Conservation (phyloP, 2,113 vertebrate species). For the Indicator maculatus region DNA sequence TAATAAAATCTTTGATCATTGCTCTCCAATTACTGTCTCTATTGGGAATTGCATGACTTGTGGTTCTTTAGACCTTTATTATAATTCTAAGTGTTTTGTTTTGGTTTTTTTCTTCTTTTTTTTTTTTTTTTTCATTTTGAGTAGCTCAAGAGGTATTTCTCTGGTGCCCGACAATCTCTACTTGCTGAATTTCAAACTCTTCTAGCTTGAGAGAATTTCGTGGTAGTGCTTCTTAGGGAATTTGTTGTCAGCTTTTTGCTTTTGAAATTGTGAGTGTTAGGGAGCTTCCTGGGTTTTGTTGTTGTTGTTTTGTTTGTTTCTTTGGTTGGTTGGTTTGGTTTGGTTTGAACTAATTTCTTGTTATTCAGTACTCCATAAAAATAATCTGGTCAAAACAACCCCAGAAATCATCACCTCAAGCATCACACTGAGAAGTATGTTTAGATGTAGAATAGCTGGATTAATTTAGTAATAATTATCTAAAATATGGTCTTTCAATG, state of each 20-base stretch:
- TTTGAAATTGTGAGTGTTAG: not conserved
- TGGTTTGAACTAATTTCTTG: not conserved
- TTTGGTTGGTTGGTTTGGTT: not conserved
- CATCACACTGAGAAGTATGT: not conserved
- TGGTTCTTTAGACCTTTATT: not conserved
- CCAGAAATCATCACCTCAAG: not conserved
- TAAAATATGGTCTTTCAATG: not conserved
- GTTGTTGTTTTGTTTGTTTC: too few relatives aligned
- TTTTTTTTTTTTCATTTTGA: not conserved
- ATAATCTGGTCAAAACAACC: not conserved
- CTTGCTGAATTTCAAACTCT: not conserved
- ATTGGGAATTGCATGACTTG: not conserved
- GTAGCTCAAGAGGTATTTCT: not conserved
- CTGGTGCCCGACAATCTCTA: not conserved
- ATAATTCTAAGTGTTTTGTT: not conserved
- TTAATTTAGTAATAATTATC: not conserved
- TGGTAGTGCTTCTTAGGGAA: not conserved
- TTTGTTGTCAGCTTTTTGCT: not conserved
- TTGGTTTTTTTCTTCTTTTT: not conserved
- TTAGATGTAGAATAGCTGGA: not conserved
- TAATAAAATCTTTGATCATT: not conserved
- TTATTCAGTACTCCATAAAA: not conserved
- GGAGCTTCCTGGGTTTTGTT: rapidly evolving
- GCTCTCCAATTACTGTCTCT: not conserved
- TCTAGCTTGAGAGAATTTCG: not conserved